Evolutionary conservation across 2,888 invertebrate species (phyloP).

Genomic region (Scaptomyza reducta): DNA sequence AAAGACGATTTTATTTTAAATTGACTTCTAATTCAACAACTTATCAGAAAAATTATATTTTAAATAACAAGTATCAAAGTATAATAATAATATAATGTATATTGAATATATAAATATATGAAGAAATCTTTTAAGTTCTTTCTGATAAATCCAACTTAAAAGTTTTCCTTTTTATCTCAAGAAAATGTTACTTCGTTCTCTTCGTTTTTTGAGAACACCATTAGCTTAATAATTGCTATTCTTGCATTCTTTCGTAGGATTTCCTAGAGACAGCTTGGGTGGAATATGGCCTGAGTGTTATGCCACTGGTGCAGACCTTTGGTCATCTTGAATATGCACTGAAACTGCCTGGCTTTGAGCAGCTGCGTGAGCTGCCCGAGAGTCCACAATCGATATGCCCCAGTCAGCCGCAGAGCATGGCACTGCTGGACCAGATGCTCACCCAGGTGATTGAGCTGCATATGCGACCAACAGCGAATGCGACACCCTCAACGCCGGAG

Average conservation of each 20-base stretch:
- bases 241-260: conserved; percentile 67
- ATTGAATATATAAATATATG: too few relatives aligned
- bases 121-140: too few relatives aligned
- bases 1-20: too few relatives aligned
- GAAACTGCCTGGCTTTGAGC: conserved; percentile 87
- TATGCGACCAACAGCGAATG: conserved; percentile 60
- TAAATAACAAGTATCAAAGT: too few relatives aligned
- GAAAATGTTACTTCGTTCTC: background rate
- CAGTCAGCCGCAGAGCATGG: conserved; percentile 87
- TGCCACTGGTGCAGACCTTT: conserved; percentile 91
- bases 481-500: conserved; percentile 40
- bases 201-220: too few relatives aligned
- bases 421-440: conserved; percentile 88
- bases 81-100: too few relatives aligned
- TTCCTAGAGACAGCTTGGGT: conserved; percentile 86
- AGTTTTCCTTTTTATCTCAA: too few relatives aligned
- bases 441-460: conserved; percentile 87
- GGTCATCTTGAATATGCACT: conserved; percentile 91
- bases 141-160: too few relatives aligned
- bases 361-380: conserved; percentile 88
- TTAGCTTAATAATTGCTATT: too few relatives aligned
- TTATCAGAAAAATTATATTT: too few relatives aligned
- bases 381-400: conserved; percentile 90
- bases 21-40: too few relatives aligned
- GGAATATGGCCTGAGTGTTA: conserved; percentile 87